Conservation (phyloP, 2,888 invertebrate species). For the Tineola bisselliella region DNA sequence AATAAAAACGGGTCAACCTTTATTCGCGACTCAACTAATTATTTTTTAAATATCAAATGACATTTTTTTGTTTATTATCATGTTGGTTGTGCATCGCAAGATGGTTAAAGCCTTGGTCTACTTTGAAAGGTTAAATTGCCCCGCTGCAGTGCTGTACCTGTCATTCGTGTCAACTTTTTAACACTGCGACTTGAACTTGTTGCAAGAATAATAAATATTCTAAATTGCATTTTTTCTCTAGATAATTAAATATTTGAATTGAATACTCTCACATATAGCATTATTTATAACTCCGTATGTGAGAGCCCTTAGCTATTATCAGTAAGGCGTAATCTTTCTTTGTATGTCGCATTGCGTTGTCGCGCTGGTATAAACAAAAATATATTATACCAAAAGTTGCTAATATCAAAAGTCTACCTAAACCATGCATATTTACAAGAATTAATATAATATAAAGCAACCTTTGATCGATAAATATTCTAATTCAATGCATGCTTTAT, state of each 20-base stretch:
- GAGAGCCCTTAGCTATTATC: no score
- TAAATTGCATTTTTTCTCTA: no score
- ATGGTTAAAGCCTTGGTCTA: conserved; percentile 2
- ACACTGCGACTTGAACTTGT: neutral
- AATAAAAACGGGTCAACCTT: no score
- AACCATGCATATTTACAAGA: neutral
- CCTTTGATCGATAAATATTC: neutral
- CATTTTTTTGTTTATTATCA: neutral
- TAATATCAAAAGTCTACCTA: neutral
- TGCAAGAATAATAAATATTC: no score
- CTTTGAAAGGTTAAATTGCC: neutral
- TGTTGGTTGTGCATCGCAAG: neutral
- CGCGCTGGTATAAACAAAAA: no score
- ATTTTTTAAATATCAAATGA: neutral
- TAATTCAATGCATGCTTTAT: no score
- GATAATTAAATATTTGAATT: no score
- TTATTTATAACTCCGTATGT: no score
- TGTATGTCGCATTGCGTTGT: no score
- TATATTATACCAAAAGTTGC: neutral
- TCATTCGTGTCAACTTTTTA: neutral
- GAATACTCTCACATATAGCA: no score
- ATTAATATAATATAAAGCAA: neutral
- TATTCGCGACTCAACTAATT: neutral
- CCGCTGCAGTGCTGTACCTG: neutral
- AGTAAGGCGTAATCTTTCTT: no score